Base-by-base conservation (phyloP, 1,140 invertebrate species). In the Drosophila sp. region DNA sequence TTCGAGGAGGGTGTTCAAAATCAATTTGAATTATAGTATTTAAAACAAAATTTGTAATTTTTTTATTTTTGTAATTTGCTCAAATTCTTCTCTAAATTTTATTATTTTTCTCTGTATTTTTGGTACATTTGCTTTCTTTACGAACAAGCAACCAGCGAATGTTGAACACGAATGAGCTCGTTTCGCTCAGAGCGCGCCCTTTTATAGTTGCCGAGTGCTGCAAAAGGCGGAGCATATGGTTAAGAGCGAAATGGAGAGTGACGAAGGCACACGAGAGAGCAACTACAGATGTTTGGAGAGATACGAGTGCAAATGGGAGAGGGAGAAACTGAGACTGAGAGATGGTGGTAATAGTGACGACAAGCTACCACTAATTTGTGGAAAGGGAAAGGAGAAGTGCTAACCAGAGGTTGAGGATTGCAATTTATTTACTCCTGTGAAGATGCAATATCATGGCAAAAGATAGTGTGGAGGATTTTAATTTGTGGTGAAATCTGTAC, bases 91-190 rank as follows among this genome's bases (percentile, higher is more conserved):
- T 35, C 10, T 50, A 10, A 23, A 30, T 6, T 8, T 35, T 23
- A 5, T 30, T 38, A 33, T 70, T 30, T 55, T 11, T 67, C 2
- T 65, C 25, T 50, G 1, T n/a, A 29, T 29, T 54, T 40, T 54
- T 50, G 44, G 44, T 50, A 27, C 44, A 23, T 50, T 50, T 50
- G 44, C 44, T 50, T 50, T 50, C 44, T 35, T 10, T 35, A 25
- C 56, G 33, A 35, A 58, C 56, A 8, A 58, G 70, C 70, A 69
- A 68, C 69, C 54, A 66, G 72, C 76, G 78, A 73, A 60, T 68
- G 70, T 72, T 75, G 71, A 71, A 72, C 72, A 73, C 78, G 78
- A 76, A 79, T 78, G 75, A 73, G 47, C 38, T 60, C 17, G 50
- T 66, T 55, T 27, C 63, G 41, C 75, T 78, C 75, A 41, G 66